Conservation (phyloP, 2,113 vertebrate species). For the Alethe castanea region DNA sequence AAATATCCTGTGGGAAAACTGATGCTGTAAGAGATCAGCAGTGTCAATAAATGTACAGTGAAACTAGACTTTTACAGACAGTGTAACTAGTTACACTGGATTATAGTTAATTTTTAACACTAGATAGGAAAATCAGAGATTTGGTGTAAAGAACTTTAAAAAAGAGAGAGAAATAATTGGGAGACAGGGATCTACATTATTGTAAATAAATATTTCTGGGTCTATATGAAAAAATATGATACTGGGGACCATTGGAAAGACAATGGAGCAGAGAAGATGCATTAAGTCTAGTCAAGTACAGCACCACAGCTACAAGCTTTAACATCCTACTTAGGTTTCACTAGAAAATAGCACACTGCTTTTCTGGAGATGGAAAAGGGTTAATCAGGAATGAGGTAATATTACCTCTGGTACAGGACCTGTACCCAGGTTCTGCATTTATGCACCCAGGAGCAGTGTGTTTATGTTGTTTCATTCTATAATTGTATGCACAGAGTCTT, state of each 20-base stretch:
- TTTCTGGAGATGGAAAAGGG: background rate
- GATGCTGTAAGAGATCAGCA: background rate
- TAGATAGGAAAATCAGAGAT: background rate
- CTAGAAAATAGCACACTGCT: background rate
- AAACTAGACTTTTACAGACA: background rate
- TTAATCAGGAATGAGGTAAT: background rate
- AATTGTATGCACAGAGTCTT: background rate
- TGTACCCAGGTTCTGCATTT: background rate
- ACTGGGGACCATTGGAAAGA: background rate
- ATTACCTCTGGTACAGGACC: background rate
- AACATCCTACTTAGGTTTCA: background rate
- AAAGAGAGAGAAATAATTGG: background rate
- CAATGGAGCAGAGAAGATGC: background rate
- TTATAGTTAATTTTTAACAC: background rate
- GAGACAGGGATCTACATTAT: background rate
- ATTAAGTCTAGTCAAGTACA: background rate
- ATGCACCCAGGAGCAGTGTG: background rate
- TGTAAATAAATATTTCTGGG: background rate
- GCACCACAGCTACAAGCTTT: background rate
- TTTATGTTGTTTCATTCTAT: background rate
- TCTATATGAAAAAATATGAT: background rate
- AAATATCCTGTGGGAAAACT: background rate
- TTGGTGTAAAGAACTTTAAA: background rate
- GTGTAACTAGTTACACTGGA: background rate
- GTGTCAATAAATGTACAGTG: background rate